Conservation (phyloP, 2,888 invertebrate genomes). For the Steromphala cineraria region DNA sequence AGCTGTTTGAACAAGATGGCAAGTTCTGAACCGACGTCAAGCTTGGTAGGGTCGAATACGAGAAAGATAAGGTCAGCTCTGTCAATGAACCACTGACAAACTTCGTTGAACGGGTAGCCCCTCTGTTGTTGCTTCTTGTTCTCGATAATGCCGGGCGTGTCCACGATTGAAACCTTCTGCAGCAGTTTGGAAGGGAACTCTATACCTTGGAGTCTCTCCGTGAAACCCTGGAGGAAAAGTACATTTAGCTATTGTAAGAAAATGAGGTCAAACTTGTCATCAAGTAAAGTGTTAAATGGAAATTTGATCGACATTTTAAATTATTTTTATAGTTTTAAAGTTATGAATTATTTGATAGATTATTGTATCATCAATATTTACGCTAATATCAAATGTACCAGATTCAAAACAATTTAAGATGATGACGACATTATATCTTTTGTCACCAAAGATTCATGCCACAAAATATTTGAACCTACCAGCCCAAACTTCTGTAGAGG, state of each 20-base stretch:
- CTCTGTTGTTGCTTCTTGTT: conserved; percentile 91
- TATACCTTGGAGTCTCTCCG: conserved; percentile 74
- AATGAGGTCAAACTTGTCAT: not conserved
- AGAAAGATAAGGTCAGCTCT: conserved; percentile 95
- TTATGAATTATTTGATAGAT: too few species aligned
- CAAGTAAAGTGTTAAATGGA: not conserved
- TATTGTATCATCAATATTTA: too few species aligned
- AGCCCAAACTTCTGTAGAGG: conserved; percentile 96
- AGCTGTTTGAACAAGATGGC: conserved; percentile 95
- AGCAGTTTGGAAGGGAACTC: conserved; percentile 50
- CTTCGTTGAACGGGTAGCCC: conserved; percentile 95
- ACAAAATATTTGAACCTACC: conserved; percentile 76
- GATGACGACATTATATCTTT: too few species aligned
- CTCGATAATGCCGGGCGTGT: conserved; percentile 96
- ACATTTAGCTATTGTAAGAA: too few species aligned
- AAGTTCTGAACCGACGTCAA: conserved; percentile 95
- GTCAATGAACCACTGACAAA: conserved; percentile 98
- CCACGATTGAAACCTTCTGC: conserved; percentile 87
- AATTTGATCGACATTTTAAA: too few species aligned
- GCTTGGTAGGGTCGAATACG: conserved; percentile 94
- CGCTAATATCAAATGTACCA: too few species aligned
- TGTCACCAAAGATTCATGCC: too few species aligned
- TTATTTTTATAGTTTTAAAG: too few species aligned
- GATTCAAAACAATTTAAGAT: too few species aligned
- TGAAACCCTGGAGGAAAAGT: conserved; percentile 76